phyloP scores from a whole-genome alignment of 1,140 invertebrate genomes.

The Drosophila tristis region DNA sequence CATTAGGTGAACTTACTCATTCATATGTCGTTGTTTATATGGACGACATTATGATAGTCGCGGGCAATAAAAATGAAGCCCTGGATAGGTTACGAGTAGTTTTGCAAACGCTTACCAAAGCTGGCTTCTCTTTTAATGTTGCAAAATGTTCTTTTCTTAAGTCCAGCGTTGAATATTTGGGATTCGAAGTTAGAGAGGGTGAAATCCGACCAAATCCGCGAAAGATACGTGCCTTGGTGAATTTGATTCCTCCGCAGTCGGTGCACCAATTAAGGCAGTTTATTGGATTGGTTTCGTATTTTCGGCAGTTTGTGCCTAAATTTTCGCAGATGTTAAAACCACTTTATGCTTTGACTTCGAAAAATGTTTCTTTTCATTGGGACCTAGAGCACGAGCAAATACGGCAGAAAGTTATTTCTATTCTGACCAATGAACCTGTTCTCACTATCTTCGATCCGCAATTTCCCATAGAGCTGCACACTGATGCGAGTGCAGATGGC shows the following conservation, averaged over 20 bases:
- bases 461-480: slow-evolving; percentile 3
- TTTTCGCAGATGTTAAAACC: neutral
- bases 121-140: neutral
- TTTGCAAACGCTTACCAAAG: neutral
- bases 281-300: too few species aligned
- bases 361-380: neutral
- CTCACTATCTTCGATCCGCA: neutral
- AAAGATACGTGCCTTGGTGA: neutral
- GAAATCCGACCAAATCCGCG: neutral
- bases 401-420: neutral
- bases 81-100: neutral
- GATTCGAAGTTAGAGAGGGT: neutral
- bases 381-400: too few species aligned
- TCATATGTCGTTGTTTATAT: neutral
- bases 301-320: too few species aligned
- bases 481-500: slow-evolving; percentile 14
- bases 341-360: neutral
- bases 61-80: neutral
- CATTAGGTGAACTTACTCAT: neutral
- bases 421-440: neutral
- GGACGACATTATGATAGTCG: neutral
- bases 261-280: slow-evolving; percentile 1
- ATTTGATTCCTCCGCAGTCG: neutral
- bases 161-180: too few species aligned
- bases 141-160: neutral